These are phyloP conservation scores for Nothoprocta perdicaria DNA, from an alignment of 2,113 vertebrate species.

Conservation along the genomic window DNA sequence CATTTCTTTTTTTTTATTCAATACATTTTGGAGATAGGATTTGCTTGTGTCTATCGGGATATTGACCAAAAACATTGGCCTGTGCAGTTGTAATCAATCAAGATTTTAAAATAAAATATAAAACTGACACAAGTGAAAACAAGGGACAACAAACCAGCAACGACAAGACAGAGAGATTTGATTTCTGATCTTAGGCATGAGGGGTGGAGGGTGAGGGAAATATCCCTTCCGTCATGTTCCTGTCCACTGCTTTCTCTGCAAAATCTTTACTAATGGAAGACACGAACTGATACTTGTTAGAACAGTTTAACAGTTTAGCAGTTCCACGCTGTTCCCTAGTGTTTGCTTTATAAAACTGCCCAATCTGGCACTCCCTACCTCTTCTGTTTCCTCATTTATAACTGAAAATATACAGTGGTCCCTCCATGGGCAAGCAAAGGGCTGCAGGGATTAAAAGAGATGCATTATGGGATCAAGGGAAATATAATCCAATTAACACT, in stretches of 20 bases:
- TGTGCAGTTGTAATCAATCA: neutral
- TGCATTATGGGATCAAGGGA: neutral
- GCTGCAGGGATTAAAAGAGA: neutral
- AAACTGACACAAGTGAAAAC: fast-evolving
- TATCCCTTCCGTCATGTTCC: neutral
- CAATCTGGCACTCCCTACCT: slow-evolving; percentile 23
- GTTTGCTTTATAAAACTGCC: slow-evolving; percentile 38
- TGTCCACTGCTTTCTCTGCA: neutral
- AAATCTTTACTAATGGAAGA: neutral
- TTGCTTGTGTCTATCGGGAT: neutral
- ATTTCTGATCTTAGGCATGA: fast-evolving
- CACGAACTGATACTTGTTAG: neutral
- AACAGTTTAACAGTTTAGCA: slow-evolving; percentile 24
- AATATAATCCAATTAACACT: slow-evolving; percentile 60
- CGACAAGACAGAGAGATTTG: neutral
- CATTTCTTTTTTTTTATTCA: neutral
- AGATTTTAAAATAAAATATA: neutral
- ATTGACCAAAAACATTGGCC: neutral
- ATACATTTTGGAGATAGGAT: neutral
- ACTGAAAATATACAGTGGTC: slow-evolving; percentile 48
- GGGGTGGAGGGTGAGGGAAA: fast-evolving
- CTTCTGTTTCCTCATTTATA: slow-evolving; percentile 50
- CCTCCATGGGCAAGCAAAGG: slow-evolving; percentile 16
- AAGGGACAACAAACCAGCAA: neutral
- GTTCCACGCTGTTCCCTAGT: neutral